Base-by-base conservation (phyloP, 1,140 invertebrate species). In the Ephestia elutella region DNA sequence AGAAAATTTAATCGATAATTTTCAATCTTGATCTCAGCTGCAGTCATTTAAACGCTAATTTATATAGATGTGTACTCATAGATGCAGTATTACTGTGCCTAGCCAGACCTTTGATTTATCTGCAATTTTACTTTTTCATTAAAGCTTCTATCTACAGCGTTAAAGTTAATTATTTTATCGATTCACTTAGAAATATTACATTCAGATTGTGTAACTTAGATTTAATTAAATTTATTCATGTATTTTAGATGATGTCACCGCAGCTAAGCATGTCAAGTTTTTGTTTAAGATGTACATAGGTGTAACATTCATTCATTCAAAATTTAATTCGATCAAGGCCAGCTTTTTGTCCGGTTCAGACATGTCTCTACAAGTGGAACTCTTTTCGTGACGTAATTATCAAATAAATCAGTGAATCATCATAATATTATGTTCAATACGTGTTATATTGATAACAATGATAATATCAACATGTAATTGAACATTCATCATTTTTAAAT, bases 311-410 rank as follows among this genome's bases (percentile, higher is more conserved):
- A 25, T 21, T n/a, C 7, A 53, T n/a, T n/a, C 50, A 53, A 53
- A 53, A 13, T 53, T 18, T 53, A 21, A 53, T 53, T 25, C 50
- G 50, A 53, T 15, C 50, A 15, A 53, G 50, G 38, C 15, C 38
- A 44, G 28, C 19, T 53, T 53, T 53, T 53, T 53, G 50, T 25
- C 19, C 50, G n/a, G 19, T 25, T 25, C 0, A 15, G 21, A 53
- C 50, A 25, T 25, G 50, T 53, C 21, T 10, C 11, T 20, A 53
- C 49, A 50, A 20, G 49, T 50, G 18, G 15, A 20, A 20, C 0
- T 49, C 48, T 7, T 50, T 21, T 53, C 21, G 50, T 25, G 50
- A 53, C 50, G 50, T 25, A 20, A 50, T 19, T 25, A n/a, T 53
- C 21, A n/a, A 11, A 53, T 25, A 53, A 20, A 17, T 19, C 5